Percentiles rank a stretch among this genome's conserved stretches.
phyloP scores from a whole-genome alignment of 2,113 vertebrate species.

The Clarias magur region DNA sequence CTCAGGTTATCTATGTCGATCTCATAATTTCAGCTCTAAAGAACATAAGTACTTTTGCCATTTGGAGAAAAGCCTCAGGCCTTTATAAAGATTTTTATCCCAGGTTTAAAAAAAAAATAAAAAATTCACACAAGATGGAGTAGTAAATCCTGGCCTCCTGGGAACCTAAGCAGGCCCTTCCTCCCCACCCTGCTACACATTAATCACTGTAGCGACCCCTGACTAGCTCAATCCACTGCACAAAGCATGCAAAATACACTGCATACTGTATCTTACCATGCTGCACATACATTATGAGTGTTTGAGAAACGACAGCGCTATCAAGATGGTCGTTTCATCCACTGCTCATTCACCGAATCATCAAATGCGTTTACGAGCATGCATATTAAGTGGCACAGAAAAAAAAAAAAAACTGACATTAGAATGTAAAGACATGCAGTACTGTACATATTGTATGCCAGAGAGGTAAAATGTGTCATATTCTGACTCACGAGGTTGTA shows the following conservation, averaged over 20 bases:
- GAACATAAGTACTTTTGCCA: neutral
- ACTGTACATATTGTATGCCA: neutral
- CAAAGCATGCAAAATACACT: neutral
- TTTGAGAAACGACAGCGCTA: neutral
- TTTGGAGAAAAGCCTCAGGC: conserved; percentile 15
- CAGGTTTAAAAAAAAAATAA: neutral
- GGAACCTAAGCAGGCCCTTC: neutral
- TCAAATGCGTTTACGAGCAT: neutral
- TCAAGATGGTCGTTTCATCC: neutral
- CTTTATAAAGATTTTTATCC: neutral
- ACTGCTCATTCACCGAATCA: neutral
- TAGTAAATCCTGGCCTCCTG: neutral
- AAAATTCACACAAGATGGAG: neutral
- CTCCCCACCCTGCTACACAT: neutral
- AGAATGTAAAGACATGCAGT: neutral
- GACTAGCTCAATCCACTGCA: neutral
- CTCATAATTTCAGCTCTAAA: neutral
- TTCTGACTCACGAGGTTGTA: neutral
- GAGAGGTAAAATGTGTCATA: neutral
- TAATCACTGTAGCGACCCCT: neutral
- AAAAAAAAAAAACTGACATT: neutral
- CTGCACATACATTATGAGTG: neutral
- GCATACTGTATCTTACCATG: neutral
- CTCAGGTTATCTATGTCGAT: neutral
- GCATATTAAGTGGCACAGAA: neutral